A percentile compares a stretch with the other conserved stretches of the same genome.
These are phyloP conservation scores for Lydus trimaculatus DNA, from an alignment of 2,888 invertebrate species.

Conservation along the genomic window DNA sequence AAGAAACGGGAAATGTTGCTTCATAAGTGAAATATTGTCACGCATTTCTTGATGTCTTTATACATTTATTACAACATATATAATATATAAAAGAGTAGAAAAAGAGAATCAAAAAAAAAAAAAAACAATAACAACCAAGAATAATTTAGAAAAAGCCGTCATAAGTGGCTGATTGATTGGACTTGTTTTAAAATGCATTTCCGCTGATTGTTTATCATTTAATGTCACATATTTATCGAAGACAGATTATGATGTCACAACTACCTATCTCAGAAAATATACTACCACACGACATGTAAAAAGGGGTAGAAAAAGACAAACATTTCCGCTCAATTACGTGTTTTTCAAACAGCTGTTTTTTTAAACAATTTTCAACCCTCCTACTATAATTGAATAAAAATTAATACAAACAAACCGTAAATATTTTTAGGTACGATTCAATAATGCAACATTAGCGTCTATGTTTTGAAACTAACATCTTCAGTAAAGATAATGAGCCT, in stretches of 20 bases:
- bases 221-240: slow-evolving; percentile 17
- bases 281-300: background rate
- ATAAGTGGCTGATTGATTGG: slow-evolving; percentile 47
- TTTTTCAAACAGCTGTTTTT: background rate
- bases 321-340: background rate
- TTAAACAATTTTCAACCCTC: background rate
- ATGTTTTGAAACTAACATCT: no score
- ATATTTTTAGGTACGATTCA: no score
- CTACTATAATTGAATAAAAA: background rate
- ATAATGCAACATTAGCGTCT: background rate
- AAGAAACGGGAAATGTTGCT: slow-evolving; percentile 6
- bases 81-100: background rate
- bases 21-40: slow-evolving; percentile 48
- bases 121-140: slow-evolving; percentile 6
- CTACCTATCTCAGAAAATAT: background rate
- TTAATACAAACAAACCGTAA: no score
- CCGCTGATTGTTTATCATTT: slow-evolving; percentile 42
- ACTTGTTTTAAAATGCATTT: slow-evolving; percentile 39
- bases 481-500: no score
- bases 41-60: slow-evolving; percentile 42
- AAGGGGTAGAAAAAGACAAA: background rate
- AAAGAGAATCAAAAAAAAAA: background rate
- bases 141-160: slow-evolving; percentile 34
- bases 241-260: slow-evolving; percentile 6
- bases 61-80: slow-evolving; percentile 12